Conservation (phyloP, 2,113 vertebrate genomes). For the Albula goreensis region DNA sequence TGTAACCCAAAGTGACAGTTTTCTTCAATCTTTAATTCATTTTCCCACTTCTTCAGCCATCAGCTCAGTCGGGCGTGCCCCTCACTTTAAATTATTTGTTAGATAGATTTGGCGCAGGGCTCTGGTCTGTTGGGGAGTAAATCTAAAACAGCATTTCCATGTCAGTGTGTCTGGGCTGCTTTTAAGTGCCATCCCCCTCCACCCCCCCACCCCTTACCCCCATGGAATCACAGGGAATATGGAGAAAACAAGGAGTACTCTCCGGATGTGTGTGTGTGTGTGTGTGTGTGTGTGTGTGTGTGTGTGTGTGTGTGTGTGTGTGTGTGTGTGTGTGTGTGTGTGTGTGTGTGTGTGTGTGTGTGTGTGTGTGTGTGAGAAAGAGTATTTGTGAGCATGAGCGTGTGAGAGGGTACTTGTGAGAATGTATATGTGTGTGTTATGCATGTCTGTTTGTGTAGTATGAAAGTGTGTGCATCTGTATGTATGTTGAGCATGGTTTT, state of each 20-base stretch:
- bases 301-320: conserved; percentile 21
- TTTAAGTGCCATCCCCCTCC: conserved; percentile 60
- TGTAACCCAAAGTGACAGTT: conserved; percentile 87
- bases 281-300: conserved; percentile 25
- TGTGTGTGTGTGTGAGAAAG: neutral
- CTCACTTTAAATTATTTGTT: conserved; percentile 87
- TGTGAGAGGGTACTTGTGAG: conserved; percentile 16
- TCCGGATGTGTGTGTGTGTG: neutral
- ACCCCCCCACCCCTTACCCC: neutral
- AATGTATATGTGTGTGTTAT: neutral
- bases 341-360: conserved; percentile 21
- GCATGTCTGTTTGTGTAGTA: neutral
- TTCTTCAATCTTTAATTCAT: conserved; percentile 89
- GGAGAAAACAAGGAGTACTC: conserved; percentile 9
- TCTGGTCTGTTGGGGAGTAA: conserved; percentile 52
- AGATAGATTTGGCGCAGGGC: conserved; percentile 74
- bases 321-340: neutral
- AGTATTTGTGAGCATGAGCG: no score
- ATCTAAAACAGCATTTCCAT: conserved; percentile 70
- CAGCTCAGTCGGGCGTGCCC: conserved; percentile 81
- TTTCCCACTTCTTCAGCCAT: conserved; percentile 87
- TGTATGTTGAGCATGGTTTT: neutral
- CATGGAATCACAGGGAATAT: conserved; percentile 49
- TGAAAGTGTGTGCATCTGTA: neutral
- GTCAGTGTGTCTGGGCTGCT: conserved; percentile 51